These are phyloP conservation scores for Lampris megalopsis DNA, from an alignment of 2,113 vertebrate genomes.

Conservation along the genomic window DNA sequence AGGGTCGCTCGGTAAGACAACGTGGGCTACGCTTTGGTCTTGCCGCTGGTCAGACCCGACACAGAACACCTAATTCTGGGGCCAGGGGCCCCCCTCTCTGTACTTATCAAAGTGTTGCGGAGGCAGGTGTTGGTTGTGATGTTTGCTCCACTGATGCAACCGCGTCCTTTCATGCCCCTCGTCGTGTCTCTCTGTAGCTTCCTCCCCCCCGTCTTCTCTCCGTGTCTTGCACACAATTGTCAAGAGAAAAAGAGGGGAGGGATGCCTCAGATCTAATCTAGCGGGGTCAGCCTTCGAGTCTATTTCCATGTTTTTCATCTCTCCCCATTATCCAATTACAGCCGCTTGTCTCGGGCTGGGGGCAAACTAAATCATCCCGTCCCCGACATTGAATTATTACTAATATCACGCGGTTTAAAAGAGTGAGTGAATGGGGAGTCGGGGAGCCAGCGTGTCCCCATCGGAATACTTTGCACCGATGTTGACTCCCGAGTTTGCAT, in stretches of 20 bases:
- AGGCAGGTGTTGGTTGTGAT: too few relatives aligned
- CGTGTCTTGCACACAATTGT: background rate
- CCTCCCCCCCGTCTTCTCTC: slow-evolving; percentile 11
- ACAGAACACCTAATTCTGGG: background rate
- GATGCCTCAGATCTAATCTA: slow-evolving; percentile 36
- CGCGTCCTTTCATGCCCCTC: too few relatives aligned
- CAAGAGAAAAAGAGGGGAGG: slow-evolving; percentile 13
- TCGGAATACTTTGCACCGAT: slow-evolving; percentile 42
- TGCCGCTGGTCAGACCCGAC: slow-evolving; percentile 19
- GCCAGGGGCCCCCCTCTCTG: too few relatives aligned
- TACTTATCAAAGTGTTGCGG: too few relatives aligned
- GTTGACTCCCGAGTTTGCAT: slow-evolving; percentile 32
- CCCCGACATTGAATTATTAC: slow-evolving; percentile 66
- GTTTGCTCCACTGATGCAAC: too few relatives aligned
- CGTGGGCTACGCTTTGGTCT: slow-evolving; percentile 9
- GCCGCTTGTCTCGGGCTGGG: slow-evolving; percentile 37
- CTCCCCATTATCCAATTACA: slow-evolving; percentile 53
- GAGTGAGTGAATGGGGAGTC: slow-evolving; percentile 54
- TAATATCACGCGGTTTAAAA: slow-evolving; percentile 61
- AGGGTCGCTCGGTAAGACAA: too few relatives aligned
- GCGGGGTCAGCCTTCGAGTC: background rate
- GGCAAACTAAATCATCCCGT: slow-evolving; percentile 48
- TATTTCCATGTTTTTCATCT: slow-evolving; percentile 53
- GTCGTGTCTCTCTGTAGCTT: slow-evolving; percentile 1
- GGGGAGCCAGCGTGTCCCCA: slow-evolving; percentile 31